Evolutionary conservation across 2,888 invertebrate species (phyloP).

Genomic region (Sabatieria punctata): DNA sequence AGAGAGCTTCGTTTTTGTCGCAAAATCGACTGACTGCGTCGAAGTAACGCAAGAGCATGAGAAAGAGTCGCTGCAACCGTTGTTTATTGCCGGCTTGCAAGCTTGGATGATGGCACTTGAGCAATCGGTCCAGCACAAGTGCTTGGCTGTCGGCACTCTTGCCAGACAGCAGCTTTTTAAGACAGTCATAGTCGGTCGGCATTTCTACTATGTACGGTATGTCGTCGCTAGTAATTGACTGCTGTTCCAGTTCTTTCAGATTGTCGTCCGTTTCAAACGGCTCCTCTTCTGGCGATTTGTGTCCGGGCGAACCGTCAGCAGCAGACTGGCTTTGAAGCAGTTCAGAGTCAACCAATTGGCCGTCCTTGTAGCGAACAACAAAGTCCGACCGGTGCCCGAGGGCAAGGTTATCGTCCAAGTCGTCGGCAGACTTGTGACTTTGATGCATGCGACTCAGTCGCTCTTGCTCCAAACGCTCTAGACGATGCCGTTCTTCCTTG

Average conservation of each 20-base stretch:
- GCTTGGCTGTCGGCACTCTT: constrained; percentile 47
- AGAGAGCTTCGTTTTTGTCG: background rate
- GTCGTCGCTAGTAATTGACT: background rate
- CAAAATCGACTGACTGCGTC: constrained; percentile 39
- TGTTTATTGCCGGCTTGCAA: constrained; percentile 59
- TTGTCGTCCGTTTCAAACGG: constrained; percentile 2
- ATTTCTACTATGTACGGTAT: constrained; percentile 32
- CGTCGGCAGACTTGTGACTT: no score
- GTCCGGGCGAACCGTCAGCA: background rate
- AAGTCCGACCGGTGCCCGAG: constrained; percentile 7
- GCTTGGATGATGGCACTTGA: constrained; percentile 71
- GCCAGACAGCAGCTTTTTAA: constrained; percentile 43
- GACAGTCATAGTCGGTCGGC: constrained; percentile 47
- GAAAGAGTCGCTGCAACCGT: constrained; percentile 51
- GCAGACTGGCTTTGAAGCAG: no score
- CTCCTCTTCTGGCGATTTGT: constrained; percentile 10
- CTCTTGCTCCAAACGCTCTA: constrained; percentile 53
- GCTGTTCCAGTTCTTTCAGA: constrained; percentile 1
- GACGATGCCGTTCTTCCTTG: constrained; percentile 54
- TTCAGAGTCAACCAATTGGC: background rate
- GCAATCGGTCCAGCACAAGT: constrained; percentile 56
- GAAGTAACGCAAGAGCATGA: constrained; percentile 56
- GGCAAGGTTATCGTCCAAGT: constrained; percentile 40
- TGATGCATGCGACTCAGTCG: constrained; percentile 63
- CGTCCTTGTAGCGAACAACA: background rate